Evolutionary conservation across 2,888 invertebrate species (phyloP).

Genomic region (Empis livida): DNA sequence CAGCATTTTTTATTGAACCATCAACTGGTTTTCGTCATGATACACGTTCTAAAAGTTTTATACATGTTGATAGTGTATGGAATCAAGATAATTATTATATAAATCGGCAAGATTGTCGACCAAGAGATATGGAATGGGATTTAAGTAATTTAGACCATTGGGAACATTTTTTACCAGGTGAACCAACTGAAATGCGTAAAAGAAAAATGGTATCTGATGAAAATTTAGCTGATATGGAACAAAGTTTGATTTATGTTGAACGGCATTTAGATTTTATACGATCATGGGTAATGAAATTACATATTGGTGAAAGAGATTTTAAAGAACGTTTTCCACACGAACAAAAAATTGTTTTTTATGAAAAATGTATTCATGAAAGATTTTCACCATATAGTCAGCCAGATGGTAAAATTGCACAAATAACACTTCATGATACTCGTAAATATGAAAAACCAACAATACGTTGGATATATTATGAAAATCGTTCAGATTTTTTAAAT

Average conservation of each 20-base stretch:
- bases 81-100: conserved; percentile 77
- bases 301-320: conserved; percentile 44
- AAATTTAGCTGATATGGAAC: conserved; percentile 35
- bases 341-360: conserved; percentile 53
- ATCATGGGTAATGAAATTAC: conserved; percentile 59
- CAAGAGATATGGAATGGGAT: conserved; percentile 47
- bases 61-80: conserved; percentile 73
- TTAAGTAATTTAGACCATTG: conserved; percentile 46
- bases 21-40: conserved; percentile 57
- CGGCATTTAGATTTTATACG: conserved; percentile 65
- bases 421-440: conserved; percentile 24
- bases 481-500: conserved; percentile 51
- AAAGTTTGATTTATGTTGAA: conserved; percentile 38
- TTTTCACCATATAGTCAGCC: conserved; percentile 62
- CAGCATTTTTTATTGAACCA: conserved; percentile 70
- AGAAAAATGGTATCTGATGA: conserved; percentile 35
- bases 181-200: conserved; percentile 41
- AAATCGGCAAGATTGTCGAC: conserved; percentile 46
- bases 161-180: conserved; percentile 62
- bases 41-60: conserved; percentile 47
- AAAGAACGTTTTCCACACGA: conserved; percentile 62
- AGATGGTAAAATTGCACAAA: conserved; percentile 43
- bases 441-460: conserved; percentile 25
- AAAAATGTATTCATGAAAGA: conserved; percentile 59
- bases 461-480: conserved; percentile 47